These are phyloP conservation scores for Batillaria attramentaria DNA, from an alignment of 1,140 invertebrate genomes.

Conservation along the genomic window DNA sequence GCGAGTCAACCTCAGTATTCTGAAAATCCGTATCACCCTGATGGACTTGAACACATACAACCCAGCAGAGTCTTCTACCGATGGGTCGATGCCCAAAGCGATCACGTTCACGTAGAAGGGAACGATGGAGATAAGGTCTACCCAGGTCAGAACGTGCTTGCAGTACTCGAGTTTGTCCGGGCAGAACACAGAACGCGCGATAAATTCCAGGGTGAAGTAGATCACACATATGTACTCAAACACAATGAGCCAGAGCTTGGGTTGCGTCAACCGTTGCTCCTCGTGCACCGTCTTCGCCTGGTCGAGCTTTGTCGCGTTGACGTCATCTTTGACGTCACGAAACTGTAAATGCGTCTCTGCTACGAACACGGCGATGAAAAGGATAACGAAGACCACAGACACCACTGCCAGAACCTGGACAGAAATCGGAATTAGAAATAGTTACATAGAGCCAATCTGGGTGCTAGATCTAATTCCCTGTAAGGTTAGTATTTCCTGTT, in stretches of 20 bases:
- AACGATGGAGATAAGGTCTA: conserved; percentile 72
- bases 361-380: conserved; percentile 62
- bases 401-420: conserved; percentile 95
- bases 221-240: conserved; percentile 67
- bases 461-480: too few relatives aligned
- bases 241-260: conserved; percentile 48
- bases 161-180: conserved; percentile 68
- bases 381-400: conserved; percentile 89
- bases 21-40: conserved; percentile 64
- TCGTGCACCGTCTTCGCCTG: conserved; percentile 41
- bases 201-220: conserved; percentile 72
- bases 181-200: conserved; percentile 66
- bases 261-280: conserved; percentile 47
- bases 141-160: conserved; percentile 69
- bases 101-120: conserved; percentile 68
- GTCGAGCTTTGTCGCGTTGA: conserved; percentile 28
- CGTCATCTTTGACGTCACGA: conserved; percentile 39
- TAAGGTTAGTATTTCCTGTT: too few relatives aligned
- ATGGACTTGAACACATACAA: conserved; percentile 60
- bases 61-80: conserved; percentile 39
- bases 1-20: conserved; percentile 67
- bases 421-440: too few relatives aligned
- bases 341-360: conserved; percentile 60
- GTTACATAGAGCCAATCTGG: too few relatives aligned
- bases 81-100: conserved; percentile 31